Conservation (phyloP, 2,888 invertebrate genomes). For the Drosophila yooni region DNA sequence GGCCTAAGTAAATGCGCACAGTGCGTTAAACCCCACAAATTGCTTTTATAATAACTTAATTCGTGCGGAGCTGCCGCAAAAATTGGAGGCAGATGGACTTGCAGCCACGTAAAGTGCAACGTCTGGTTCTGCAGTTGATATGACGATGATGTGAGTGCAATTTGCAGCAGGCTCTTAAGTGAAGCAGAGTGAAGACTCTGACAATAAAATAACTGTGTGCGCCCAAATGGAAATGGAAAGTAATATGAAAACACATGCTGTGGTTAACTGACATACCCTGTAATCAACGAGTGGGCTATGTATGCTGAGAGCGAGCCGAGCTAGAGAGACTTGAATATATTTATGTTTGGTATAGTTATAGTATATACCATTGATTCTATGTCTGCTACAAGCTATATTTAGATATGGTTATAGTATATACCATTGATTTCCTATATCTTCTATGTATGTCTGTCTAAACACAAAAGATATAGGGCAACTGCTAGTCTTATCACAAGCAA, state of each 20-base stretch:
- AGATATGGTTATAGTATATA: not conserved
- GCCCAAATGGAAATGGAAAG: slow-evolving; percentile 53
- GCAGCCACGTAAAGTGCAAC: slow-evolving; percentile 49
- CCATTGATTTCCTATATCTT: not conserved
- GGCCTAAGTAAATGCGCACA: slow-evolving; percentile 40
- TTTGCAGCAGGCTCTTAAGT: slow-evolving; percentile 63
- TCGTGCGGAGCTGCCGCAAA: slow-evolving; percentile 17
- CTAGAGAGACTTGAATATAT: not conserved
- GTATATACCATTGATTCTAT: no score
- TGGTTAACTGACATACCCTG: slow-evolving; percentile 25
- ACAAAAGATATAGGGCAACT: slow-evolving; percentile 19
- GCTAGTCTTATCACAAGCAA: not conserved
- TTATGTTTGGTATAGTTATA: not conserved
- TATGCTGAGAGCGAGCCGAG: not conserved
- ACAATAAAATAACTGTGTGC: slow-evolving; percentile 46
- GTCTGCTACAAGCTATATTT: not conserved
- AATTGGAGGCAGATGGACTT: slow-evolving; percentile 28
- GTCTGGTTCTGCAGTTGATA: slow-evolving; percentile 30
- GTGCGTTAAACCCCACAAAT: slow-evolving; percentile 54
- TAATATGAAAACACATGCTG: slow-evolving; percentile 22
- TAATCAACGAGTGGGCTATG: not conserved
- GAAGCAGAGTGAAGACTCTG: slow-evolving; percentile 30
- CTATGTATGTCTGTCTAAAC: not conserved
- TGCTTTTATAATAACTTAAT: slow-evolving; percentile 61
- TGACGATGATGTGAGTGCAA: slow-evolving; percentile 41